These are phyloP conservation scores for Parnassius mnemosyne DNA, from an alignment of 2,888 invertebrate species.

Conservation along the genomic window DNA sequence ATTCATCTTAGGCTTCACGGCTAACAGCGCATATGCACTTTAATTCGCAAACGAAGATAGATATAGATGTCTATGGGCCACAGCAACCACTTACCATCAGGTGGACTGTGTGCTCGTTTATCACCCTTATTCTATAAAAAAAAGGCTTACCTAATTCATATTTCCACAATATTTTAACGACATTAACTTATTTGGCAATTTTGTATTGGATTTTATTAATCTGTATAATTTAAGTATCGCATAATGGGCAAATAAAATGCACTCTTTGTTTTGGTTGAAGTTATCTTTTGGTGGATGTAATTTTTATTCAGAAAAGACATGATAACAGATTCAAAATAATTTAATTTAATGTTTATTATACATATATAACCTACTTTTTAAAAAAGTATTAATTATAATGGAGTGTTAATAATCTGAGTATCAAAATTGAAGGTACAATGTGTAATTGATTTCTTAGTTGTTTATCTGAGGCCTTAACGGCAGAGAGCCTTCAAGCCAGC, in stretches of 20 bases:
- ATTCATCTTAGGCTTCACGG: no score
- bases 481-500: slow-evolving; percentile 98
- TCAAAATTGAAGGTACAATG: slow-evolving; percentile 14
- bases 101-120: no score
- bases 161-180: background rate
- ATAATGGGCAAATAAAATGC: slow-evolving; percentile 2
- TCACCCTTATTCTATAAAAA: no score
- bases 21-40: no score
- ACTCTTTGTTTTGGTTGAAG: background rate
- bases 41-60: no score
- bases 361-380: background rate
- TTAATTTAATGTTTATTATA: background rate
- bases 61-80: no score
- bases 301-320: background rate
- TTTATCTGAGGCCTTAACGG: slow-evolving; percentile 88
- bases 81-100: no score
- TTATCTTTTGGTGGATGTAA: slow-evolving; percentile 2
- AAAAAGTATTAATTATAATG: background rate
- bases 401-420: slow-evolving; percentile 21
- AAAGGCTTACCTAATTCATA: background rate
- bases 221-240: no score
- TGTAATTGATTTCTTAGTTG: slow-evolving; percentile 44
- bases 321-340: background rate
- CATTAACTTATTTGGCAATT: background rate
- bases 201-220: no score